phyloP scores from a whole-genome alignment of 2,113 vertebrate genomes.

The Zootoca vivipara region DNA sequence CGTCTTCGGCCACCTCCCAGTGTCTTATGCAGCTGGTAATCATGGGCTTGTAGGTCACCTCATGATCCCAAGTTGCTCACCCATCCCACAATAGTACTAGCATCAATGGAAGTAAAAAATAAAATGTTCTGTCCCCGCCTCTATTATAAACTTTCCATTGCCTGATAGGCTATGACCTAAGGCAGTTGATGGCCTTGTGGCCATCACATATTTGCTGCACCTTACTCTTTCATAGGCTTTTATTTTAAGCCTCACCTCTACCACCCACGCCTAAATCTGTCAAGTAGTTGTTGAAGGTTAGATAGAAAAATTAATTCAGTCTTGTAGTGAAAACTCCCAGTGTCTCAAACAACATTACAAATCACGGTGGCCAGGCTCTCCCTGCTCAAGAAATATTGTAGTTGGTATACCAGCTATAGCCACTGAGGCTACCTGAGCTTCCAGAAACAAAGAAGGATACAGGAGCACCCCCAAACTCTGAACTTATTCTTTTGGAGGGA shows the following conservation, averaged over 20 bases:
- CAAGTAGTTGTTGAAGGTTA: constrained; percentile 25
- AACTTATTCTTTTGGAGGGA: no score
- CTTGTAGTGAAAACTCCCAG: background rate
- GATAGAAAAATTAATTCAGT: constrained; percentile 26
- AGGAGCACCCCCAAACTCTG: no score
- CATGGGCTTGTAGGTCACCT: no score
- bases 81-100: no score
- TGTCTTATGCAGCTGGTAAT: no score
- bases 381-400: no score
- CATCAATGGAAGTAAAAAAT: no score
- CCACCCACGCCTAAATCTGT: constrained; percentile 28
- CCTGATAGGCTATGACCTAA: background rate
- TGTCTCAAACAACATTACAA: constrained; percentile 24
- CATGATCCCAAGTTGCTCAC: no score
- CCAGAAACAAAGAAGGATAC: no score
- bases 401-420: no score
- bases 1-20: background rate
- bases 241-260: background rate
- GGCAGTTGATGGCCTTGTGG: constrained; percentile 17
- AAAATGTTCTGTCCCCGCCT: background rate
- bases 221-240: constrained; percentile 34
- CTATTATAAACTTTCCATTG: constrained; percentile 35
- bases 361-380: no score
- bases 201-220: constrained; percentile 30
- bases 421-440: no score